phyloP scores from a whole-genome alignment of 2,113 vertebrate genomes.

The Aythya baeri region DNA sequence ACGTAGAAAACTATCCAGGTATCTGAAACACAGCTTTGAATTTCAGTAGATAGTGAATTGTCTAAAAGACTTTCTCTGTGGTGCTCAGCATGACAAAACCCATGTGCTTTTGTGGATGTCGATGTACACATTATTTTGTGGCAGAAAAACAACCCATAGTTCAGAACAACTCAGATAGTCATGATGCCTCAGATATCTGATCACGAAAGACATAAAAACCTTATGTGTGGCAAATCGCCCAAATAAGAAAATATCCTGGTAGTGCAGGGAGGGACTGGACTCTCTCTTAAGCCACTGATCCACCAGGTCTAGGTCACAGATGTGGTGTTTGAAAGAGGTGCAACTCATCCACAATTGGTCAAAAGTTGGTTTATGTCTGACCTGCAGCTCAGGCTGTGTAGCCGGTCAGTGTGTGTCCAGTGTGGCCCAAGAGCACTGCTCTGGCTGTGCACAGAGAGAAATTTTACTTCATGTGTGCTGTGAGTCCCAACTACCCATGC shows the following conservation, averaged over 20 bases:
- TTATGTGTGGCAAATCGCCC: not conserved
- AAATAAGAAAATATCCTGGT: not conserved
- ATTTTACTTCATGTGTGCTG: fast-evolving
- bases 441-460: not conserved
- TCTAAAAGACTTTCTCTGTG: not conserved
- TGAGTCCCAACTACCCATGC: fast-evolving
- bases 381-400: not conserved
- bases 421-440: not conserved
- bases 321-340: not conserved
- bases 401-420: not conserved
- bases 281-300: not conserved
- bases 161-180: not conserved
- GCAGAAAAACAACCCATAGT: not conserved
- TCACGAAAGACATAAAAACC: not conserved
- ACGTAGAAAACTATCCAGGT: not conserved
- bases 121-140: not conserved
- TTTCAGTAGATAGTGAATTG: not conserved
- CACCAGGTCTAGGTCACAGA: not conserved
- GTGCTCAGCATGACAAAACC: not conserved
- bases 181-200: not conserved
- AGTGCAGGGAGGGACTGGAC: no score
- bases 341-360: not conserved
- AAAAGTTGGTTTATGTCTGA: not conserved
- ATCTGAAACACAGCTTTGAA: not conserved
- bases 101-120: not conserved